phyloP scores from a whole-genome alignment of 2,113 vertebrate species.

The Platanista minor region DNA sequence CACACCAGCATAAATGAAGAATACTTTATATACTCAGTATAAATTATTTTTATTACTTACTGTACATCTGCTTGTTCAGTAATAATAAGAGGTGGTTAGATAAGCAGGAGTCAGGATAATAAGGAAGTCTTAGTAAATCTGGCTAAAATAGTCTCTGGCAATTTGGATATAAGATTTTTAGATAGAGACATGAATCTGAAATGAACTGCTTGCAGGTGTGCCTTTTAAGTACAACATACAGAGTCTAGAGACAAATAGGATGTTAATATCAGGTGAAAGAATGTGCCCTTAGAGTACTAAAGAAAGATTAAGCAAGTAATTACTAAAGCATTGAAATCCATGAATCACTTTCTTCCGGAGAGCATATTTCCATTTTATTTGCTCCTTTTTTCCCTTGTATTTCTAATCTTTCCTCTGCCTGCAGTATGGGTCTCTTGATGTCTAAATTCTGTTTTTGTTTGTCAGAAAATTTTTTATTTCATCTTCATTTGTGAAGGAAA shows the following conservation, averaged over 20 bases:
- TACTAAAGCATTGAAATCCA: not conserved
- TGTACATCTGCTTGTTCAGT: not conserved
- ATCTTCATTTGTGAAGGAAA: not conserved
- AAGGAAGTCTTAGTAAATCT: not conserved
- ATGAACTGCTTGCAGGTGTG: not conserved
- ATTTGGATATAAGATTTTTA: not conserved
- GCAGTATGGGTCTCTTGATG: not conserved
- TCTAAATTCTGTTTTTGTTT: not conserved
- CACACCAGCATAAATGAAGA: not conserved
- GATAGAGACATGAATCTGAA: not conserved
- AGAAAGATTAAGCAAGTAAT: not conserved
- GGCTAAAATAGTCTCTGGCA: not conserved
- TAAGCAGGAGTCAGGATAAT: not conserved
- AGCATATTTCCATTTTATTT: not conserved
- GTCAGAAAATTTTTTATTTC: not conserved
- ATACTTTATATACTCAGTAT: not conserved
- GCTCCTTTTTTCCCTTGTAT: not conserved
- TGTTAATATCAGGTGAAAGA: not conserved
- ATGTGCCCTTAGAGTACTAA: not conserved
- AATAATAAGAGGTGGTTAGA: not conserved
- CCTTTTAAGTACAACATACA: not conserved
- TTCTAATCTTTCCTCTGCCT: not conserved
- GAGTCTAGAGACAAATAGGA: not conserved
- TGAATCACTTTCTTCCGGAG: not conserved
- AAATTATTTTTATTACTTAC: not conserved